These are phyloP conservation scores for Atopsyche davidsoni DNA, from an alignment of 1,140 invertebrate genomes.

Conservation along the genomic window DNA sequence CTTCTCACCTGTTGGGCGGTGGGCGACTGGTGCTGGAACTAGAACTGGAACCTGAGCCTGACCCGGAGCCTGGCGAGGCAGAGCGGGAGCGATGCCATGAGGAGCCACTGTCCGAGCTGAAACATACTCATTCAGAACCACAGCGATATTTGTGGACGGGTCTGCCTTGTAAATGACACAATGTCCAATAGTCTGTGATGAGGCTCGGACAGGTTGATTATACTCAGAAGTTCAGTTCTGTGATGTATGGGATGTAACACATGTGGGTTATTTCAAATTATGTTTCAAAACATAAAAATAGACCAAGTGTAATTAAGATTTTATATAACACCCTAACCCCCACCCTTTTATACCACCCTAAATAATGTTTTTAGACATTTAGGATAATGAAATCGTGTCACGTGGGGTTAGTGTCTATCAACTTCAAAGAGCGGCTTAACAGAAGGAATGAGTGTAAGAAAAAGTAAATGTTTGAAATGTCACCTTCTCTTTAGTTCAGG, in stretches of 20 bases:
- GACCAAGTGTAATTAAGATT: no score
- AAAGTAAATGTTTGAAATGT: not conserved
- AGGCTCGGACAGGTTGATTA: no score
- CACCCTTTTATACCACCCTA: slow-evolving; percentile 7
- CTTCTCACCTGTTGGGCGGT: slow-evolving; percentile 22
- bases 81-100: no score
- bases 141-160: not conserved
- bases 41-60: slow-evolving; percentile 23
- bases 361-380: not conserved
- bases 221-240: no score
- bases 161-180: not conserved
- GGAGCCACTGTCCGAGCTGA: slow-evolving; percentile 19
- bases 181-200: not conserved
- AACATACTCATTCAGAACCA: not conserved
- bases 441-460: not conserved
- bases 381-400: no score
- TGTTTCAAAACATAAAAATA: not conserved
- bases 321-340: no score
- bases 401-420: no score
- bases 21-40: slow-evolving; percentile 17
- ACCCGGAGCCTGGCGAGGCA: slow-evolving; percentile 19
- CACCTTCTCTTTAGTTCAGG: slow-evolving; percentile 44
- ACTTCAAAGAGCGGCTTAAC: not conserved
- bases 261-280: not conserved
- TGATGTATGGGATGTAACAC: no score